A percentile compares a stretch with the other conserved stretches of the same genome.
These are phyloP conservation scores for Istiophorus platypterus DNA, from an alignment of 2,113 vertebrate species.

Conservation along the genomic window DNA sequence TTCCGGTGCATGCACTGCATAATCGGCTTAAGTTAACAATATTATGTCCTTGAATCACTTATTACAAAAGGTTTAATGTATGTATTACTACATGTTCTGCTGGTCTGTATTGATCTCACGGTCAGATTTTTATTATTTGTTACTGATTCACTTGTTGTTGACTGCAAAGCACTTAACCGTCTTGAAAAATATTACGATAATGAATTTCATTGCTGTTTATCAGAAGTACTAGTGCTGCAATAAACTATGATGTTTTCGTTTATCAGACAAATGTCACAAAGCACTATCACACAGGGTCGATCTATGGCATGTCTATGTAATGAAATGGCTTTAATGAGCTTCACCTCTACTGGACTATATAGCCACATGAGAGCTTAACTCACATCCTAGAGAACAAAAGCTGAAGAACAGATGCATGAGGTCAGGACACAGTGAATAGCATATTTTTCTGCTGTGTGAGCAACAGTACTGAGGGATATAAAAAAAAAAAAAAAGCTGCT, in stretches of 20 bases:
- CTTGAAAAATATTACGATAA: constrained; percentile 7
- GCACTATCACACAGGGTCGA: constrained; percentile 6
- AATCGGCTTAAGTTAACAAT: background rate
- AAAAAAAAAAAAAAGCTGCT: constrained; percentile 55
- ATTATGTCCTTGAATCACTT: background rate
- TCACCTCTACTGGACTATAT: constrained; percentile 50
- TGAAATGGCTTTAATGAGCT: constrained; percentile 64
- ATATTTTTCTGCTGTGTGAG: constrained; percentile 77
- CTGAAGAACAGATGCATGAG: constrained; percentile 68
- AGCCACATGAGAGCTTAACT: constrained; percentile 59
- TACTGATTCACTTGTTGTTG: constrained; percentile 19
- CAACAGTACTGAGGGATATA: constrained; percentile 57
- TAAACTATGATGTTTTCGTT: constrained; percentile 1
- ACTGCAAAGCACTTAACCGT: constrained; percentile 19
- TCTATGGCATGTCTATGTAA: constrained; percentile 44
- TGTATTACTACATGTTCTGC: background rate
- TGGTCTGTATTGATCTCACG: background rate
- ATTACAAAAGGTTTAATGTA: background rate
- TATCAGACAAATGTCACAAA: constrained; percentile 1
- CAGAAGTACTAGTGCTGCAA: constrained; percentile 1
- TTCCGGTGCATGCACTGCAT: background rate
- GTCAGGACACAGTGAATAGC: constrained; percentile 70
- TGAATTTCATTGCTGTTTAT: background rate
- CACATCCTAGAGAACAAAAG: constrained; percentile 66
- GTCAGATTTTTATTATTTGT: constrained; percentile 1